Conservation (phyloP, 2,888 invertebrate genomes). For the Tromatobia lineatoria region DNA sequence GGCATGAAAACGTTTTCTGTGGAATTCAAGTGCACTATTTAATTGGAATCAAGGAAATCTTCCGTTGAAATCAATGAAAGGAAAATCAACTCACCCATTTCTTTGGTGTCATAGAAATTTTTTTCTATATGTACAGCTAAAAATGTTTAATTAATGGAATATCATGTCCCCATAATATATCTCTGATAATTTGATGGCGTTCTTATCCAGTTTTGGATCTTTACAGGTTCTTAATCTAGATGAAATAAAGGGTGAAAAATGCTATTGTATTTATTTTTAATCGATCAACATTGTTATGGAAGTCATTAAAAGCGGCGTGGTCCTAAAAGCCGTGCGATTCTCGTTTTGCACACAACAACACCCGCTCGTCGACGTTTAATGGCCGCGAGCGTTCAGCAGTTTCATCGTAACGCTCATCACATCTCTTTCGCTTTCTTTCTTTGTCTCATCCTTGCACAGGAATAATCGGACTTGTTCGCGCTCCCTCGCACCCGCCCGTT, state of each 20-base stretch:
- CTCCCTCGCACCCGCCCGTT: slow-evolving; percentile 13
- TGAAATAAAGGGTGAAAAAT: neutral
- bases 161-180: too few relatives aligned
- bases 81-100: too few relatives aligned
- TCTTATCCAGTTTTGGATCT: neutral
- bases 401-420: slow-evolving; percentile 54
- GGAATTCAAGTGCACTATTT: too few relatives aligned
- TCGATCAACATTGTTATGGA: slow-evolving; percentile 78
- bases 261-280: slow-evolving; percentile 44
- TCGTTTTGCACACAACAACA: slow-evolving; percentile 22
- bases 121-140: too few relatives aligned
- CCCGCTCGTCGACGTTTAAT: slow-evolving; percentile 72
- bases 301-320: slow-evolving; percentile 73
- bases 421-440: slow-evolving; percentile 46
- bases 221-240: neutral
- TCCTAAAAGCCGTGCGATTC: slow-evolving; percentile 50
- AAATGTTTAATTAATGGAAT: too few relatives aligned
- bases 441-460: slow-evolving; percentile 19
- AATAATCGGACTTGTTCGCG: slow-evolving; percentile 5
- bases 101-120: too few relatives aligned
- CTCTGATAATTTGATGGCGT: neutral
- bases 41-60: too few relatives aligned
- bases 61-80: too few relatives aligned
- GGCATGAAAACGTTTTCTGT: too few relatives aligned
- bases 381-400: slow-evolving; percentile 62